Evolutionary conservation across 2,113 vertebrate genomes (phyloP).

Genomic region (Heloderma charlesbogerti): DNA sequence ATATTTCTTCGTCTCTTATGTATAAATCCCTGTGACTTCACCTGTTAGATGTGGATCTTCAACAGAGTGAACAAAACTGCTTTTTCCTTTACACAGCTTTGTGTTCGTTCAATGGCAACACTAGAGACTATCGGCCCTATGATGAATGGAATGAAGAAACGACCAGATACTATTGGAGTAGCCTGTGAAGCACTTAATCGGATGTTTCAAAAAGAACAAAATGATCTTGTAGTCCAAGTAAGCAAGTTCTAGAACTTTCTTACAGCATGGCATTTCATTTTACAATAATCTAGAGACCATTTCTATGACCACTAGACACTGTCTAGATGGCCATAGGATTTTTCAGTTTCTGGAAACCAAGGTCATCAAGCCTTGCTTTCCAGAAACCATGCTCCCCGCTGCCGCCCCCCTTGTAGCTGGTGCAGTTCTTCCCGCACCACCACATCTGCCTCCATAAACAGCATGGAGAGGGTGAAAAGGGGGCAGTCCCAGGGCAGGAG

Average conservation of each 20-base stretch:
- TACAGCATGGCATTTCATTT: background rate
- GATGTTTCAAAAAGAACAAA: constrained; percentile 99
- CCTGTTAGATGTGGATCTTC: background rate
- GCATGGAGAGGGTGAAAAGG: too few species aligned
- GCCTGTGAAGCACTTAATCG: constrained; percentile 96
- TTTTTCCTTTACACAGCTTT: constrained; percentile 79
- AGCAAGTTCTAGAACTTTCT: constrained; percentile 10
- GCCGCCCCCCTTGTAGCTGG: too few species aligned
- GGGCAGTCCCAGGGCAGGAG: too few species aligned
- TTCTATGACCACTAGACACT: too few species aligned
- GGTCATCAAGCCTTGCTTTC: too few species aligned
- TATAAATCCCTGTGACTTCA: background rate
- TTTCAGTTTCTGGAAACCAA: too few species aligned
- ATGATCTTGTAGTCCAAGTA: constrained; percentile 95
- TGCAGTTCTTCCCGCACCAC: too few species aligned
- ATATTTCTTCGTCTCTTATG: background rate
- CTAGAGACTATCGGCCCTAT: constrained; percentile 94
- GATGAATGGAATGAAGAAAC: constrained; percentile 93
- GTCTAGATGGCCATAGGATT: too few species aligned
- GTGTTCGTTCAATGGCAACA: constrained; percentile 94
- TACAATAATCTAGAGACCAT: background rate
- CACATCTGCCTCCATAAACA: too few species aligned
- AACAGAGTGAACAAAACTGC: background rate
- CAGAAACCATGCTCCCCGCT: too few species aligned
- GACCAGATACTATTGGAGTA: constrained; percentile 89